These are phyloP conservation scores for Cremastinae sp. DNA, from an alignment of 2,888 invertebrate genomes.

Conservation along the genomic window DNA sequence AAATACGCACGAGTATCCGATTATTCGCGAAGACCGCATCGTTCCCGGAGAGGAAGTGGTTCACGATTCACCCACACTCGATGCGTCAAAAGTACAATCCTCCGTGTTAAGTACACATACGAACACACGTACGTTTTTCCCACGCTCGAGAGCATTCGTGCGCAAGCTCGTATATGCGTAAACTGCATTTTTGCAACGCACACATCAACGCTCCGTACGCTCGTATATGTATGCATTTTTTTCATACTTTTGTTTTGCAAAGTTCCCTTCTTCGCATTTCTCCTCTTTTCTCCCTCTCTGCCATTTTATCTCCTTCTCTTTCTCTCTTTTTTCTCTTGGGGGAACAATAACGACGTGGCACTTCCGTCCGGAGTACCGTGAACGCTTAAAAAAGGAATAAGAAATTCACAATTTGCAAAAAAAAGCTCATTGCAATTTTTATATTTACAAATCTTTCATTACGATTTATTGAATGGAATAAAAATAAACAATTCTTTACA, in stretches of 20 bases:
- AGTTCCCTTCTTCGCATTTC: background rate
- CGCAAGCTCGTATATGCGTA: too few species aligned
- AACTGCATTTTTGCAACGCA: too few species aligned
- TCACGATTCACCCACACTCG: slow-evolving; percentile 68
- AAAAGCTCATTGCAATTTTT: slow-evolving; percentile 2
- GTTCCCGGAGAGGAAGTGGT: slow-evolving; percentile 73
- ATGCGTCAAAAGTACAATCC: background rate
- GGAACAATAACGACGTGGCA: slow-evolving; percentile 38
- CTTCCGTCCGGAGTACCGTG: slow-evolving; percentile 71
- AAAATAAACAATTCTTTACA: too few species aligned
- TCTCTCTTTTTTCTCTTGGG: slow-evolving; percentile 23
- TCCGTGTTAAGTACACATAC: too few species aligned
- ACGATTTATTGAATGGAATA: background rate
- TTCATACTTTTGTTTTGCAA: too few species aligned
- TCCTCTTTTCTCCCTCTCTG: slow-evolving; percentile 20
- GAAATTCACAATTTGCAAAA: background rate
- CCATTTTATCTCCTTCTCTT: slow-evolving; percentile 15
- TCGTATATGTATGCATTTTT: too few species aligned
- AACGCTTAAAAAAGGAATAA: slow-evolving; percentile 15
- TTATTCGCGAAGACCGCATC: slow-evolving; percentile 74
- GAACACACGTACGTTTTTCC: too few species aligned
- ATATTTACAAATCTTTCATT: background rate
- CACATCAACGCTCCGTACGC: too few species aligned
- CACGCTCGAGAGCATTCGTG: too few species aligned
- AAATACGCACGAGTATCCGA: slow-evolving; percentile 74